Percentiles rank a stretch among this genome's conserved stretches.
Conservation (phyloP, 2,888 invertebrate genomes). For the Cinara cedri region DNA sequence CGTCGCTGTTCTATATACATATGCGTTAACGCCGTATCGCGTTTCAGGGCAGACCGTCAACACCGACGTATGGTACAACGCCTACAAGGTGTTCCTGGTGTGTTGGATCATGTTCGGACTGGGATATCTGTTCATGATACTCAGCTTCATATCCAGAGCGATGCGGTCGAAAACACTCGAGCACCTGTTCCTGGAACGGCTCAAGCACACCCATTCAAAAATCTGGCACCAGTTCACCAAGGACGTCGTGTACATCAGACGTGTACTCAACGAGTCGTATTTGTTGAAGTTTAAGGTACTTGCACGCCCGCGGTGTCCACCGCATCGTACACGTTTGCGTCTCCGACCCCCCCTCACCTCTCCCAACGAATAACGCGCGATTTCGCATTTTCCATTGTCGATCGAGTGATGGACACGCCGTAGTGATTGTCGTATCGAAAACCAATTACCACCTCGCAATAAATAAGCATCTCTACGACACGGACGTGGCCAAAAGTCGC, state of each 20-base stretch:
- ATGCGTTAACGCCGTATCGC: too few relatives aligned
- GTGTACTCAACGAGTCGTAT: conserved; percentile 81
- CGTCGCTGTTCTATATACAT: too few relatives aligned
- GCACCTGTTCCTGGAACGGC: conserved; percentile 76
- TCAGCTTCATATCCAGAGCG: conserved; percentile 81
- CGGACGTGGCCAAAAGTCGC: too few relatives aligned
- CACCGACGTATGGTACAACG: conserved; percentile 65
- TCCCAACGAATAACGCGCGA: too few relatives aligned
- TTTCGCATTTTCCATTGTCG: too few relatives aligned
- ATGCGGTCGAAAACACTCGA: conserved; percentile 80
- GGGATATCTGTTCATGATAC: conserved; percentile 88
- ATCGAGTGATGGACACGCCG: too few relatives aligned
- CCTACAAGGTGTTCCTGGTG: conserved; percentile 81
- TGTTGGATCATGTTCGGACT: conserved; percentile 91
- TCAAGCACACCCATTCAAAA: conserved; percentile 79
- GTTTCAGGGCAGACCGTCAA: conserved; percentile 60
- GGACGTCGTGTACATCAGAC: conserved; percentile 75
- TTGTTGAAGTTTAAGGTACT: conserved; percentile 80
- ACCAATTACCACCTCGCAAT: too few relatives aligned
- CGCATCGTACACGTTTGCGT: too few relatives aligned
- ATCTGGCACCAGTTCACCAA: conserved; percentile 78
- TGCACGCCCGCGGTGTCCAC: neutral
- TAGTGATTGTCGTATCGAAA: too few relatives aligned
- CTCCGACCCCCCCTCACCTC: too few relatives aligned
- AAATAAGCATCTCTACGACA: too few relatives aligned